Evolutionary conservation across 2,113 vertebrate genomes (phyloP).

Genomic region (Aix galericulata): DNA sequence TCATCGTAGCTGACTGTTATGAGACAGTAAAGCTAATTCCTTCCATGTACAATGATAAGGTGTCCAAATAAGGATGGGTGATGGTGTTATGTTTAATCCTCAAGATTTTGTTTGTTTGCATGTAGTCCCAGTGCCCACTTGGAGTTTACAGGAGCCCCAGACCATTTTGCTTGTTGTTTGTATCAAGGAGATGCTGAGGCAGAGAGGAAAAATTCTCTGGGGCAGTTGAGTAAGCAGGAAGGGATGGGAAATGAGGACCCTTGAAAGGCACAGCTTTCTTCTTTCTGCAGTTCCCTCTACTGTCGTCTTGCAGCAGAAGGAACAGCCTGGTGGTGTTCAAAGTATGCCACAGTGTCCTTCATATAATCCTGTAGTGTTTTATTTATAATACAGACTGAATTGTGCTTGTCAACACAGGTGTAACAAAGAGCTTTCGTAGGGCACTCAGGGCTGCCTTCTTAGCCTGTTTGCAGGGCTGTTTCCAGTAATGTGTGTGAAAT

Average conservation of each 20-base stretch:
- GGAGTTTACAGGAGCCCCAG: background rate
- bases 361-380: background rate
- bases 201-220: background rate
- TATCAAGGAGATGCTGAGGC: background rate
- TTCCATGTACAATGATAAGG: fast-evolving
- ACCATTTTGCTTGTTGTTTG: background rate
- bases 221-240: background rate
- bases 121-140: background rate
- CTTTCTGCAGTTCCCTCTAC: background rate
- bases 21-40: background rate
- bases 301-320: background rate
- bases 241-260: background rate
- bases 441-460: background rate
- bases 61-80: background rate
- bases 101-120: background rate
- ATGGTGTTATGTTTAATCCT: background rate
- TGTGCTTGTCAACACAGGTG: background rate
- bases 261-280: background rate
- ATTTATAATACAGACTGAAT: background rate
- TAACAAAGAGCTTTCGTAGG: background rate
- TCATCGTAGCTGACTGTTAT: background rate
- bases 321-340: background rate
- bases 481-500: background rate
- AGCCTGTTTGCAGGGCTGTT: background rate
- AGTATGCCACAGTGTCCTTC: background rate